These are phyloP conservation scores for Pseudorasbora parva DNA, from an alignment of 2,113 vertebrate genomes.

Conservation along the genomic window DNA sequence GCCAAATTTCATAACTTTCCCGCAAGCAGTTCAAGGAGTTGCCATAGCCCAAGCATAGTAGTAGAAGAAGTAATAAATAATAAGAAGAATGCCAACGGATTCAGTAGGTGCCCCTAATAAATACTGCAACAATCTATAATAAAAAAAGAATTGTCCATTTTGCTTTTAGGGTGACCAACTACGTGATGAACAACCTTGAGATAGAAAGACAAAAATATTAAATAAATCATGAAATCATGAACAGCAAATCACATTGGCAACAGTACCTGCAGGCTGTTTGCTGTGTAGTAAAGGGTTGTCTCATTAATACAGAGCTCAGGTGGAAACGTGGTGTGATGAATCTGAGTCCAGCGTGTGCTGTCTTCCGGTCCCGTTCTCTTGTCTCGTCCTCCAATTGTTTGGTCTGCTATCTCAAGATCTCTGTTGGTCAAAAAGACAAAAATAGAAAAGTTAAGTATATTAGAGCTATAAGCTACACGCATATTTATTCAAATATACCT, in stretches of 20 bases:
- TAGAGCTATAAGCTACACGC: not conserved
- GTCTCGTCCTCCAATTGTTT: not conserved
- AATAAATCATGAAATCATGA: not conserved
- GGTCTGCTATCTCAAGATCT: not conserved
- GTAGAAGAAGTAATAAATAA: no score
- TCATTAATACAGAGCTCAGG: not conserved
- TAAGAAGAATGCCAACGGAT: no score
- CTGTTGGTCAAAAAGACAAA: constrained; percentile 13
- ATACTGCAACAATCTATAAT: no score
- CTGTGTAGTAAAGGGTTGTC: not conserved
- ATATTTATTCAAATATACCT: not conserved
- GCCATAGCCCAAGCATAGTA: no score
- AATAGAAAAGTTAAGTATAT: not conserved
- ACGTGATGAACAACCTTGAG: not conserved
- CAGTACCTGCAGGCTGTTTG: constrained; percentile 8
- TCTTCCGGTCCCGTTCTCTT: not conserved
- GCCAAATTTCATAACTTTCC: no score
- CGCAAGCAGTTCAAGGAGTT: no score
- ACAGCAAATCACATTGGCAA: not conserved
- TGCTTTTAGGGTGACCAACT: not conserved
- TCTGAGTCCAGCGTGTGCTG: not conserved
- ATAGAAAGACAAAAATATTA: not conserved
- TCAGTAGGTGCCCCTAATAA: no score
- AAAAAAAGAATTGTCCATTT: no score
- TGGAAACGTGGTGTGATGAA: not conserved